Base-by-base conservation (phyloP, 2,888 invertebrate species). In the Apodemia mormo region DNA sequence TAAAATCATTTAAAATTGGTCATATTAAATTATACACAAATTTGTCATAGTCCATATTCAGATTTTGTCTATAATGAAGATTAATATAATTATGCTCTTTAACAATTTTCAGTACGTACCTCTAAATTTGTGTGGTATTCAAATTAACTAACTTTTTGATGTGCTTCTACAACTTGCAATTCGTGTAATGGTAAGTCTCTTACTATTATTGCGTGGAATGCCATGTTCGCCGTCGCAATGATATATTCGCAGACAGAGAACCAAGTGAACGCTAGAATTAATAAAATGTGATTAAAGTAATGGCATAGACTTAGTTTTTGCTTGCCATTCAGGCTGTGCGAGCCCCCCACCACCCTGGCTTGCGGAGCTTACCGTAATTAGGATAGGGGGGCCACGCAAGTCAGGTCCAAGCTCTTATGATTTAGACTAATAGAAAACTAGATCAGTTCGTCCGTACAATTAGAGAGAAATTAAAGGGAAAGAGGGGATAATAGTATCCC, bases 221-320 rank as follows among this genome's bases (percentile, higher is more conserved):
- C 96, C 97, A 98, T 98, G 89, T 98, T 98, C 76, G 97, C 96
- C 69, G 96, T 95, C 70, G 98, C 98, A 82, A 98, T 96, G 82
- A 98, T 94, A 88, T 98, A 98, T 89, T 98, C 98, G 87, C 97
- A 98, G 71, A 97, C 94, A 1, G 98, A 97, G 93, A 98, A 98
- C 96, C 97, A 97, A 85, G 98, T 98, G 92, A 98, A 98, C 66
- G 98, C 98, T 98, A 94, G 76, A 94, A 94, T 58, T 30, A 70
- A 37, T 72, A 37, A 30, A 49, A 49, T 4, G 9, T 54, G 33
- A 22, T 65, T 30, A 29, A 43, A 1, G 7, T 3, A 33, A 33
- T 33, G 33, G 33, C 33, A 33, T 33, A 33, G 33, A 33, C 33
- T 33, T 33, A 33, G 33, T 33, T 33, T 33, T 2, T 33, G 22